Conservation (phyloP, 2,888 invertebrate species). For the Melangyna quadrimaculata region DNA sequence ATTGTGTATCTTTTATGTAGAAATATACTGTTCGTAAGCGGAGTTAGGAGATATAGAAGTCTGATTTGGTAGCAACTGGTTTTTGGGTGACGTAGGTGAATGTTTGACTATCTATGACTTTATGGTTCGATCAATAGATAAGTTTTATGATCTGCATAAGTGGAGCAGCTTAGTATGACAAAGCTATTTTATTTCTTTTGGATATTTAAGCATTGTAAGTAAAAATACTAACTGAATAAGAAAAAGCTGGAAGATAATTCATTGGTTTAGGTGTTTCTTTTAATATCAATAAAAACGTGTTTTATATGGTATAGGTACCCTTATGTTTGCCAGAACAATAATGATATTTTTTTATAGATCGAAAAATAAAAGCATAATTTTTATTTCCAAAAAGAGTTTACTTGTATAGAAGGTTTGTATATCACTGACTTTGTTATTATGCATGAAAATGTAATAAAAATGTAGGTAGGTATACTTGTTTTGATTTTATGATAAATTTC, state of each 20-base stretch:
- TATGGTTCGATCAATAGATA: background rate
- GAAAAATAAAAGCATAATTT: background rate
- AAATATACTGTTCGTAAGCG: background rate
- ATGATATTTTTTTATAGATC: background rate
- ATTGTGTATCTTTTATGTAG: background rate
- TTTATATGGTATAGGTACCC: too few species aligned
- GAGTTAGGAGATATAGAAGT: background rate
- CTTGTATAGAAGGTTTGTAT: background rate
- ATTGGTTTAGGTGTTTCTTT: background rate
- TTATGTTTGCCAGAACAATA: background rate
- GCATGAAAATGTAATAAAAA: background rate
- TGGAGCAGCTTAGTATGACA: constrained; percentile 1
- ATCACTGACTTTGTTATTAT: background rate
- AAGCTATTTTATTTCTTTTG: background rate
- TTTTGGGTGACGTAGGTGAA: constrained; percentile 36
- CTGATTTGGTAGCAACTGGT: constrained; percentile 47
- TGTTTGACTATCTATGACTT: background rate
- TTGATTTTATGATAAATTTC: background rate
- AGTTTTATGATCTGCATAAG: constrained; percentile 10
- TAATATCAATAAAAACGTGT: too few species aligned
- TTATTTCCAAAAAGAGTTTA: background rate
- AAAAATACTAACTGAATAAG: background rate
- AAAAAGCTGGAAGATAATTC: background rate
- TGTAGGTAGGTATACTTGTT: background rate
- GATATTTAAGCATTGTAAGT: background rate